Base-by-base conservation (phyloP, 2,113 vertebrate genomes). In the Spilogale gracilis region DNA sequence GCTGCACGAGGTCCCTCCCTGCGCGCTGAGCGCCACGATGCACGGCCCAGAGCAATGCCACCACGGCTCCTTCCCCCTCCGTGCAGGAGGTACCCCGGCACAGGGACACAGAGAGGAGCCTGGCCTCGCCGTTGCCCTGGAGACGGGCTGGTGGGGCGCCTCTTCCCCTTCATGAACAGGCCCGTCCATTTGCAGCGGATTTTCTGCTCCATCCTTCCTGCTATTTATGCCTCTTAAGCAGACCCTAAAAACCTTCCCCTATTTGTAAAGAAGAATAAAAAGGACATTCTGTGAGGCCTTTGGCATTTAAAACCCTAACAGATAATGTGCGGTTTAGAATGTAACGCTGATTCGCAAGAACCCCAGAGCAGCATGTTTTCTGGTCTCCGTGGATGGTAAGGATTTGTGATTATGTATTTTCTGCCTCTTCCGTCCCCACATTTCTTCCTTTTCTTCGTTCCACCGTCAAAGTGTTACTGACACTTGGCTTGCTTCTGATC, bases 51-150 rank as follows among this genome's bases (percentile, higher is more conserved):
- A 43, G 38, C 9, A 7, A 6, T 2, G 13, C 74, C 74, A 30
- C 45, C 89, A 96, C 87, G 82, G 94, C 87, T 92, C 96, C 94
- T 83, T 97, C 96, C 69, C 98, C 91, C 95, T 84, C 97, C 74
- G 91, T 84, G 89, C 97, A 93, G 91, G 97, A 98, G 97, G 98
- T 97, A 96, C 96, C 69, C 94, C 80, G 83, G 96, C 97, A 98
- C 91, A 81, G 96, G 97, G 95, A 52, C 92, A 96, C 97, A 97
- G 95, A 96, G 98, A 97, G 94, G 96, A 97, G 98, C 98, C 98
- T 96, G 98, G 98, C 98, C 98, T 97, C 94, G n/a, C 61, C 88
- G 99, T 99, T 99, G 98, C 99, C 99, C 98, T 97, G 99, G 98
- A 98, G 98, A 99, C 98, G 63, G 94, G 96, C 98, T 97, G 98